A percentile compares a stretch with the other conserved stretches of the same genome.
phyloP scores from a whole-genome alignment of 2,888 invertebrate species.

The Hirudinaria manillensis region DNA sequence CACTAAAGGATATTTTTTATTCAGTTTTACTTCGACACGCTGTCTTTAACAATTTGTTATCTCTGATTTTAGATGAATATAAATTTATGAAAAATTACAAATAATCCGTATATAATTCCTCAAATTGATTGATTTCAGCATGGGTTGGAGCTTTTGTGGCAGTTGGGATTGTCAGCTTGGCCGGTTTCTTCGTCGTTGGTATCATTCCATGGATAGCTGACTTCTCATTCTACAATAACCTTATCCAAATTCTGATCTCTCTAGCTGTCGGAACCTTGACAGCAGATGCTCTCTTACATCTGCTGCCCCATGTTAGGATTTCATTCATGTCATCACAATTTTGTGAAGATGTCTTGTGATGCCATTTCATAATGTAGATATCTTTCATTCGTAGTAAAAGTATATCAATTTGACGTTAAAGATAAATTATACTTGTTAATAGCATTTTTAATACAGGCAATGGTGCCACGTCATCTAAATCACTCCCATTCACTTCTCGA shows the following conservation, averaged over 20 bases:
- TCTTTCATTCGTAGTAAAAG: neutral
- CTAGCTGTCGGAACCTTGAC: conserved; percentile 80
- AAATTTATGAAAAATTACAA: no score
- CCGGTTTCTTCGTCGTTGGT: conserved; percentile 75
- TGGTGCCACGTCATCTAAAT: conserved; percentile 24
- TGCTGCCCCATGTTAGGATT: conserved; percentile 62
- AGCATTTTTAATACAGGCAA: conserved; percentile 16
- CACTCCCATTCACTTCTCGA: neutral
- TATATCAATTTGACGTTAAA: no score
- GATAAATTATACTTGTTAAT: no score
- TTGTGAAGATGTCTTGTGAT: neutral
- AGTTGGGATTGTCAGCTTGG: conserved; percentile 73
- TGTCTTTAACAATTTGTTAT: no score
- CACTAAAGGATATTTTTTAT: no score
- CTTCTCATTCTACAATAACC: conserved; percentile 71
- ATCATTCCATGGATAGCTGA: conserved; percentile 77
- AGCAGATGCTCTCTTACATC: conserved; percentile 80
- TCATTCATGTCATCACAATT: neutral
- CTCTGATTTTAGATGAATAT: no score
- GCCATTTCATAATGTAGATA: neutral
- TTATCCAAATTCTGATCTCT: conserved; percentile 80
- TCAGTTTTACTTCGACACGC: no score
- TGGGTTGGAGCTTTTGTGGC: conserved; percentile 58
- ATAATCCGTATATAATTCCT: no score
- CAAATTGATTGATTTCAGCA: conserved; percentile 31